Evolutionary conservation across 2,888 invertebrate genomes (phyloP), one percentile per base, ranked within the genome.

Genomic region (Bombyx huttoni): DNA sequence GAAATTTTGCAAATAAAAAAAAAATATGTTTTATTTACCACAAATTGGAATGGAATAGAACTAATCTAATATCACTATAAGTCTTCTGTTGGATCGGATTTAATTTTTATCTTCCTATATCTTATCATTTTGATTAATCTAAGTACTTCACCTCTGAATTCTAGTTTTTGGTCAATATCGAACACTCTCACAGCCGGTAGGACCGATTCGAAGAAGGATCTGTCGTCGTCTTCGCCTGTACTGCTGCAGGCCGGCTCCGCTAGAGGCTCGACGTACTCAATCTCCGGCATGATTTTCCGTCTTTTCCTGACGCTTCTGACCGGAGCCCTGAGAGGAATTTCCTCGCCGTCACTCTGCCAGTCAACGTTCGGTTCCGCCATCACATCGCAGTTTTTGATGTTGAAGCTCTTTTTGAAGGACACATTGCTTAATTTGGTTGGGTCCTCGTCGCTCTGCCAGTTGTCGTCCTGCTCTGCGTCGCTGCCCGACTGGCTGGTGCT

Each of bases 131-230:
- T 81, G n/a, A 84, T 65, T 51, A 78, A 58, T 53, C 63, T 65
- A 13, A 84, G 53, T 35, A 83, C 70, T 59, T 81, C 76, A 55
- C 74, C 70, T 1, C 85, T 73, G 52, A 84, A 81, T 51, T 81
- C 80, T 50, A 84, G 53, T 57, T 85, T 85, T 55, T 80, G 78
- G 55, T 85, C 85, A 53, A 81, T 58, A 58, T 75, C 70, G 55
- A 85, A 81, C 49, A 72, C 68, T 52, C 78, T 73, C 5, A 83
- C 77, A 1, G 80, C 79, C 1, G 84, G 84, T 49, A 85, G 52
- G 12, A 85, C 64, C 0, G 84, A 84, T 50, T 82, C 78, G 58
- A 85, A 84, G 56, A 84, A 85, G 13, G 78, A 76, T 52, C 68
- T 71, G 48, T 84, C 85, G n/a, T 81, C 84, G 46, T 84, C 83